These are phyloP conservation scores for Atopsyche davidsoni DNA, from an alignment of 1,140 invertebrate species.

Conservation along the genomic window DNA sequence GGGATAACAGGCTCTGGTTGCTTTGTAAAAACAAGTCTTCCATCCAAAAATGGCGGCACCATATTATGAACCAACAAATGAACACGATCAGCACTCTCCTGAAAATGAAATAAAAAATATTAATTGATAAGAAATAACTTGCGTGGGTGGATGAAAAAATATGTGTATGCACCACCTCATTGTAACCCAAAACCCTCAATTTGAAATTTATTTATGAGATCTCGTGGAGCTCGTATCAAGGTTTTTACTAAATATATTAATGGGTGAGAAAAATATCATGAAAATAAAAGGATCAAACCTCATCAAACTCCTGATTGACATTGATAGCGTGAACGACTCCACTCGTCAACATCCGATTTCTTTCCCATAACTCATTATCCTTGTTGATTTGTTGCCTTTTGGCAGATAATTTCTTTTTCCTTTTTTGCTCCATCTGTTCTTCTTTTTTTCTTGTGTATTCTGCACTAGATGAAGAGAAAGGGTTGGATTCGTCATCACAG, in stretches of 20 bases:
- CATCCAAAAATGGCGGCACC: conserved; percentile 97
- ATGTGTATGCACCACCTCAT: not conserved
- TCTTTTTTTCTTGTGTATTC: conserved; percentile 91
- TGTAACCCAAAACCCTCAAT: not conserved
- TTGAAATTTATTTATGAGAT: too few relatives aligned
- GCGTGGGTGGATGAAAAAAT: too few relatives aligned
- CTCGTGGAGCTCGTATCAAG: not conserved
- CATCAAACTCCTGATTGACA: conserved; percentile 89
- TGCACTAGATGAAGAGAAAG: conserved; percentile 83
- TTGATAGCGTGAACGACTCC: conserved; percentile 88
- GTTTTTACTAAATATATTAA: not conserved
- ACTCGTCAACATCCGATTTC: conserved; percentile 95
- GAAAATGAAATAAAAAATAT: conserved; percentile 21
- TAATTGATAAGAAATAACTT: conserved; percentile 11
- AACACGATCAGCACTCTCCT: conserved; percentile 81
- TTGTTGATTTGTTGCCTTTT: conserved; percentile 93
- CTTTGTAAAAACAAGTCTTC: conserved; percentile 97
- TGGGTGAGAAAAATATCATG: not conserved
- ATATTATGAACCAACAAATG: conserved; percentile 98
- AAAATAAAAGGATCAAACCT: too few relatives aligned
- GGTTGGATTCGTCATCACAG: conserved; percentile 89
- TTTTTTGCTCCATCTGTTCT: conserved; percentile 81
- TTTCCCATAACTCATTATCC: conserved; percentile 98
- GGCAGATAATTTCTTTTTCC: conserved; percentile 87
- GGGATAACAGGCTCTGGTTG: conserved; percentile 96